phyloP scores from a whole-genome alignment of 1,140 invertebrate genomes.

The Mactra quadrangularis region DNA sequence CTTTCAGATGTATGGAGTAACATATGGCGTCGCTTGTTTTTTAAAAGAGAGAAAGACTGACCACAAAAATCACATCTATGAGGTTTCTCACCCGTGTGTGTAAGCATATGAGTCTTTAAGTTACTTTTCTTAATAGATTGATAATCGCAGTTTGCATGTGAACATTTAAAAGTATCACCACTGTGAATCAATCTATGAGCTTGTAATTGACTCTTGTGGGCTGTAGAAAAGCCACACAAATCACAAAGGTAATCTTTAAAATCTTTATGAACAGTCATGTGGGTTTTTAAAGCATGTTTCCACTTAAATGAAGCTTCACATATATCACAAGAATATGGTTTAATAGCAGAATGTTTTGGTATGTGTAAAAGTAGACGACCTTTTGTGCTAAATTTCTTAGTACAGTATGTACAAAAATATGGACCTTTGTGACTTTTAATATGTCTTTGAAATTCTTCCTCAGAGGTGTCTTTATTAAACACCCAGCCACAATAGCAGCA shows the following conservation, averaged over 20 bases:
- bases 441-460: constrained; percentile 83
- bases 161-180: constrained; percentile 85
- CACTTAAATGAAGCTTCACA: constrained; percentile 87
- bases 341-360: constrained; percentile 85
- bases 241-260: constrained; percentile 86
- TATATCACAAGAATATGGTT: constrained; percentile 86
- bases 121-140: constrained; percentile 84
- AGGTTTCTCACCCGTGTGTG: constrained; percentile 86
- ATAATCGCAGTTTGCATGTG: constrained; percentile 83
- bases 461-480: constrained; percentile 72
- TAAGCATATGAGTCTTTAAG: constrained; percentile 83
- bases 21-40: constrained; percentile 79
- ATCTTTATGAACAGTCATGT: constrained; percentile 85
- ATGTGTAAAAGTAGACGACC: constrained; percentile 85
- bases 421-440: constrained; percentile 85
- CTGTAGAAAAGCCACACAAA: constrained; percentile 86
- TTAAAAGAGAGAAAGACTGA: constrained; percentile 78
- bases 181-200: constrained; percentile 86
- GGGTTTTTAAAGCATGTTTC: constrained; percentile 85
- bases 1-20: constrained; percentile 71
- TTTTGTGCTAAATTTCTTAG: constrained; percentile 85
- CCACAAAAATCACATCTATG: constrained; percentile 88
- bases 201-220: constrained; percentile 86
- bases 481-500: constrained; percentile 85
- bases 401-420: constrained; percentile 86